phyloP scores from a whole-genome alignment of 2,113 vertebrate species.

The Emydocephalus ijimae region DNA sequence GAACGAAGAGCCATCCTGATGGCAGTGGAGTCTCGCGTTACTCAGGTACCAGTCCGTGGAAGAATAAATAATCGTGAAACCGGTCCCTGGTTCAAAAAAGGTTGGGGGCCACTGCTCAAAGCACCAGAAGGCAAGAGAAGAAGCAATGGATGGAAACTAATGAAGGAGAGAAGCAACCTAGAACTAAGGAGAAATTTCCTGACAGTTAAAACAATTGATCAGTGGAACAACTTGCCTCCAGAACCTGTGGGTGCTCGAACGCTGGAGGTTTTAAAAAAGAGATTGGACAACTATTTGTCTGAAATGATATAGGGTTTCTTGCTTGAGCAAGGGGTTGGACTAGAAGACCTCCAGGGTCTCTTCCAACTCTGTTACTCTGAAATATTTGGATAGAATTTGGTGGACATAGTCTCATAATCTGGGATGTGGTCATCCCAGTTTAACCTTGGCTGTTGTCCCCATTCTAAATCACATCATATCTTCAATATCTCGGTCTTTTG shows the following conservation, averaged over 20 bases:
- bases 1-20: too few relatives aligned
- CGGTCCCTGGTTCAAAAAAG: too few relatives aligned
- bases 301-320: neutral
- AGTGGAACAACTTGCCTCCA: neutral
- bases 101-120: neutral
- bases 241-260: neutral
- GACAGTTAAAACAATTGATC: neutral
- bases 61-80: too few relatives aligned
- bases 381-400: neutral
- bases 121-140: neutral
- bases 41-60: too few relatives aligned
- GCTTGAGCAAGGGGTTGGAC: neutral
- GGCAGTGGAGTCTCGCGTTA: too few relatives aligned
- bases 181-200: neutral
- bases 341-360: neutral
- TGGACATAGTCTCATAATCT: neutral
- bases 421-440: neutral
- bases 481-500: neutral
- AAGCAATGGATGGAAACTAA: neutral
- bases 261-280: neutral
- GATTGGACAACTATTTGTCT: neutral
- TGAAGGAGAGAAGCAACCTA: neutral
- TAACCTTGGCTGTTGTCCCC: neutral
- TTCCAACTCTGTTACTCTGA: neutral
- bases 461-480: neutral